A percentile compares a stretch with the other conserved stretches of the same genome.
These are phyloP conservation scores for Philaethria dido DNA, from an alignment of 2,888 invertebrate species.

Conservation along the genomic window DNA sequence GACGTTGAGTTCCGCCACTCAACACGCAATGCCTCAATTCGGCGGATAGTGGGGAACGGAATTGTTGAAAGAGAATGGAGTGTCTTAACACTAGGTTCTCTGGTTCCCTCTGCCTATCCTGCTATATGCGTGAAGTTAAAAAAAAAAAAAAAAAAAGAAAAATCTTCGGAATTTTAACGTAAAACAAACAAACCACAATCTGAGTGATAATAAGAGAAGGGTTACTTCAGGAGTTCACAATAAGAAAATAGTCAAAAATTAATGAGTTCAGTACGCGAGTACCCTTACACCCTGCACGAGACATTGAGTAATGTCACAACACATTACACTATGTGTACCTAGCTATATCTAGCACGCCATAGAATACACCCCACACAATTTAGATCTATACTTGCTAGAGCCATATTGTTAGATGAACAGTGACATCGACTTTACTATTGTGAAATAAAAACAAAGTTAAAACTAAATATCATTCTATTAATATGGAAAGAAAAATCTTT, in stretches of 20 bases:
- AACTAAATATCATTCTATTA: not conserved
- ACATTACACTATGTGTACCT: conserved; percentile 47
- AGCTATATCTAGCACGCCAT: not conserved
- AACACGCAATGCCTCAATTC: no score
- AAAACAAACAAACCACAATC: no score
- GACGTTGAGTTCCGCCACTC: no score
- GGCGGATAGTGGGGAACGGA: no score
- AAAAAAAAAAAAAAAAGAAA: not conserved
- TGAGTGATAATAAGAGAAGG: not conserved
- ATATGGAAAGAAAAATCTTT: no score
- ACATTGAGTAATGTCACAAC: conserved; percentile 65
- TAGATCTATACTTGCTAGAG: conserved; percentile 14
- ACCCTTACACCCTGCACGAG: conserved; percentile 51
- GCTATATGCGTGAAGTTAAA: no score
- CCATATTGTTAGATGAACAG: conserved; percentile 10
- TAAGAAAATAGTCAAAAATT: conserved; percentile 21
- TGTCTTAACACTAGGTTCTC: no score
- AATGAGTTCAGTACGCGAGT: conserved; percentile 56
- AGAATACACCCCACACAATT: conserved; percentile 2
- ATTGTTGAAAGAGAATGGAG: no score
- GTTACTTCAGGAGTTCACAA: not conserved
- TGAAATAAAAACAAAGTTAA: conserved; percentile 5
- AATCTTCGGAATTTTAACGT: no score
- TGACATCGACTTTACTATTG: not conserved
- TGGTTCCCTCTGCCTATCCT: no score